These are phyloP conservation scores for Platycercus adscitus DNA, from an alignment of 2,113 vertebrate genomes.

Conservation along the genomic window DNA sequence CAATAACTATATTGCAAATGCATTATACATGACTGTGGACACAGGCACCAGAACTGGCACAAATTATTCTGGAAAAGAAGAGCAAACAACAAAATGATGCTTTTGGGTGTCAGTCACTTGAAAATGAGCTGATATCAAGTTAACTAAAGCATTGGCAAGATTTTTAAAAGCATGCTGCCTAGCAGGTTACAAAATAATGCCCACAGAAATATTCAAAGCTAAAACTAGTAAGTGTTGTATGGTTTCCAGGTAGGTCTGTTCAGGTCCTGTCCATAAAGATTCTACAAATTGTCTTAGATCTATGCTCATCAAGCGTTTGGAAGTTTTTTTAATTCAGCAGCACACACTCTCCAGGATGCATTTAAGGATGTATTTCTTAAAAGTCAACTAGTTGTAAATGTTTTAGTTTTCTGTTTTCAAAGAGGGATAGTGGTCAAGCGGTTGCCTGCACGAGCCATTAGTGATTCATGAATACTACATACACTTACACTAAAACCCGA, in stretches of 20 bases:
- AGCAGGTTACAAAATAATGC: not conserved
- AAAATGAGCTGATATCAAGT: not conserved
- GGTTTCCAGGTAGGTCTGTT: not conserved
- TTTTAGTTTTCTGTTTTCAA: not conserved
- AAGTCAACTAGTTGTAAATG: not conserved
- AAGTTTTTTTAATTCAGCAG: not conserved
- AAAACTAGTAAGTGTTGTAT: not conserved
- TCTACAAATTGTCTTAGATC: not conserved
- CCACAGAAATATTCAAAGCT: not conserved
- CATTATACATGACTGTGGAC: not conserved
- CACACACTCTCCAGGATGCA: not conserved
- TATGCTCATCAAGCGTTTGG: not conserved
- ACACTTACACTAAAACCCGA: not conserved
- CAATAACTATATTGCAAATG: not conserved
- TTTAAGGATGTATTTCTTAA: not conserved
- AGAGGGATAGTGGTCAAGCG: not conserved
- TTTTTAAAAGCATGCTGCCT: not conserved
- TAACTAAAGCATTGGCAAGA: not conserved
- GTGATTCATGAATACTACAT: not conserved
- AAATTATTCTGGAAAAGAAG: not conserved
- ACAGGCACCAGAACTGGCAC: not conserved
- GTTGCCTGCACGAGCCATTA: not conserved
- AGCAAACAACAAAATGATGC: not conserved
- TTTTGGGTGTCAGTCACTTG: not conserved
- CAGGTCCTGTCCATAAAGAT: not conserved